phyloP scores from a whole-genome alignment of 2,797 vertebrate species.

The Pogoniulus pusillus region DNA sequence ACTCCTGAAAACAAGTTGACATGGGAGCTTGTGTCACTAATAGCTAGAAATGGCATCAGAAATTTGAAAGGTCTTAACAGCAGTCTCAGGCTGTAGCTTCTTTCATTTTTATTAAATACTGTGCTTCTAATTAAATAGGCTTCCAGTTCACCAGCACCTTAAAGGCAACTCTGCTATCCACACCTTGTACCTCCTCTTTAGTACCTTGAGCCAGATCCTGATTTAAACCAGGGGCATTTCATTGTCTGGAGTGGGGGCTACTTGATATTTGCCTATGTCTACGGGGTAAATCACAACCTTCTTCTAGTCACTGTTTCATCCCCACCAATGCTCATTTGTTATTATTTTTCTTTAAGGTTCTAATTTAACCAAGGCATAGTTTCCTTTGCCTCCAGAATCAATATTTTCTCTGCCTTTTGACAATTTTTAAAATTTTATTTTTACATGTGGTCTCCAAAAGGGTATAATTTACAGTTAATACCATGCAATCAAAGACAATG shows the following conservation, averaged over 20 bases:
- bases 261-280: not conserved
- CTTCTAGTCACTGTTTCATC: not conserved
- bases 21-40: not conserved
- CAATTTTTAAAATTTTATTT: conserved; percentile 78
- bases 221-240: not conserved
- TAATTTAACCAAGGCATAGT: conserved; percentile 74
- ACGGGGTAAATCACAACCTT: not conserved
- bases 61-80: not conserved
- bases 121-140: not conserved
- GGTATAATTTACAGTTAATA: conserved; percentile 80
- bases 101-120: not conserved
- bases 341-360: conserved; percentile 62
- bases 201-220: not conserved
- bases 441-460: conserved; percentile 76
- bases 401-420: conserved; percentile 81
- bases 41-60: not conserved
- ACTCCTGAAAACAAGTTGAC: not conserved
- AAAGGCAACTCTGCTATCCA: not conserved
- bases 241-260: not conserved
- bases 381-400: conserved; percentile 62
- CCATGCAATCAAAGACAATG: conserved; percentile 79
- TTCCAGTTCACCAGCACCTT: not conserved
- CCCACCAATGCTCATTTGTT: conserved; percentile 32
- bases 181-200: not conserved
- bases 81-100: not conserved